Evolutionary conservation across 2,113 vertebrate genomes (phyloP).

Genomic region (Anoplopoma fimbria): DNA sequence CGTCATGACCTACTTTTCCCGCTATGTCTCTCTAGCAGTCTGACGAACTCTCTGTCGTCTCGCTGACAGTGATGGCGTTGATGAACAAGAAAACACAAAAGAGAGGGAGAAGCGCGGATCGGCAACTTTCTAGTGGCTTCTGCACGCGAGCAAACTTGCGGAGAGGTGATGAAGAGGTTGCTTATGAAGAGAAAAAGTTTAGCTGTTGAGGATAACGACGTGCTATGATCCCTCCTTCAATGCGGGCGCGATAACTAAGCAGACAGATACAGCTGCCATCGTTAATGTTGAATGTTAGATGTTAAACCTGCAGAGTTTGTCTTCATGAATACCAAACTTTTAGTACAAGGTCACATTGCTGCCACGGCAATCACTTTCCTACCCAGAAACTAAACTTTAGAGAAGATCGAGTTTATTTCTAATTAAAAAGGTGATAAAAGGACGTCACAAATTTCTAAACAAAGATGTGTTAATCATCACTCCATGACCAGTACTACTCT

Average conservation of each 20-base stretch:
- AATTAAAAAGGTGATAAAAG: neutral
- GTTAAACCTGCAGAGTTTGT: constrained; percentile 36
- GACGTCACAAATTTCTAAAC: neutral
- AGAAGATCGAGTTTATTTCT: neutral
- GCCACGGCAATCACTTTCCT: neutral
- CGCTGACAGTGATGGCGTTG: constrained; percentile 71
- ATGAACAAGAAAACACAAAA: constrained; percentile 58
- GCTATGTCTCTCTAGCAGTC: constrained; percentile 57
- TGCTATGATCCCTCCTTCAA: constrained; percentile 38
- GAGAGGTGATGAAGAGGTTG: constrained; percentile 58
- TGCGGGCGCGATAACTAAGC: constrained; percentile 2
- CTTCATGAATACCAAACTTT: constrained; percentile 37
- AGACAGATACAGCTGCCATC: constrained; percentile 45
- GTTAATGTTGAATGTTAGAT: constrained; percentile 38
- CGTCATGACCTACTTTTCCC: constrained; percentile 78
- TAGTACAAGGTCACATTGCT: constrained; percentile 28
- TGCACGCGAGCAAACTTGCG: constrained; percentile 54
- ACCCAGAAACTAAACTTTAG: neutral
- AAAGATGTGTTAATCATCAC: neutral
- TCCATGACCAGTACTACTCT: neutral
- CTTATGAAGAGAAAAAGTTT: constrained; percentile 64
- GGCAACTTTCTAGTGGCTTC: constrained; percentile 50
- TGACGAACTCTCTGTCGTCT: constrained; percentile 65
- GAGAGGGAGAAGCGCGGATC: neutral
- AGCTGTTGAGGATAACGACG: constrained; percentile 34